Conservation (phyloP, 2,888 invertebrate genomes). For the Lasioglossum zephyrum region DNA sequence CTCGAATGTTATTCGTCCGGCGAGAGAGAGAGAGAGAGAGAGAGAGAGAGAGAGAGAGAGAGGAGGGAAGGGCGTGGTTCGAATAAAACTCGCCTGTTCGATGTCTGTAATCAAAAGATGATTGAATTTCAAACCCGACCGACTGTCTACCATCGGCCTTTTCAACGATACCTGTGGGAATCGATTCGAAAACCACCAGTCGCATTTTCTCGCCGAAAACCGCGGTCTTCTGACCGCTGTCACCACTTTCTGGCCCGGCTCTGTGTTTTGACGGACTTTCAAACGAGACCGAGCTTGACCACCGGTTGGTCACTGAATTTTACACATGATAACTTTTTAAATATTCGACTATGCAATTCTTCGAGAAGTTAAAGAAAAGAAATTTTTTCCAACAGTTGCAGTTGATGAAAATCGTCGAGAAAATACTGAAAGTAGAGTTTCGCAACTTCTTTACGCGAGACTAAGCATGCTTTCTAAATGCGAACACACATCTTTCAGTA, state of each 20-base stretch:
- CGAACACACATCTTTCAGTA: too few relatives aligned
- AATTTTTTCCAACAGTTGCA: too few relatives aligned
- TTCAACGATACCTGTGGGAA: neutral
- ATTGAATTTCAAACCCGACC: conserved; percentile 5
- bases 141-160: neutral
- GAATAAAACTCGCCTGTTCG: neutral
- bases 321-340: neutral
- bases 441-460: too few relatives aligned
- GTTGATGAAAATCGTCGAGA: too few relatives aligned
- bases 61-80: neutral
- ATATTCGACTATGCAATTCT: too few relatives aligned
- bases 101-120: neutral
- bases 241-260: neutral
- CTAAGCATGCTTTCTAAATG: too few relatives aligned
- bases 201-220: neutral
- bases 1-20: neutral
- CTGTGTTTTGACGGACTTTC: neutral
- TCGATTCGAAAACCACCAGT: neutral
- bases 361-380: too few relatives aligned
- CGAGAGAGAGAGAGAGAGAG: too few relatives aligned
- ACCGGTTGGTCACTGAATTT: neutral
- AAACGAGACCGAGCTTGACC: neutral
- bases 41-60: neutral
- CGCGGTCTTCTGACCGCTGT: neutral
- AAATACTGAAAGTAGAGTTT: too few relatives aligned